Evolutionary conservation across 2,797 vertebrate genomes (phyloP).

Genomic region (Carcharodon carcharias): DNA sequence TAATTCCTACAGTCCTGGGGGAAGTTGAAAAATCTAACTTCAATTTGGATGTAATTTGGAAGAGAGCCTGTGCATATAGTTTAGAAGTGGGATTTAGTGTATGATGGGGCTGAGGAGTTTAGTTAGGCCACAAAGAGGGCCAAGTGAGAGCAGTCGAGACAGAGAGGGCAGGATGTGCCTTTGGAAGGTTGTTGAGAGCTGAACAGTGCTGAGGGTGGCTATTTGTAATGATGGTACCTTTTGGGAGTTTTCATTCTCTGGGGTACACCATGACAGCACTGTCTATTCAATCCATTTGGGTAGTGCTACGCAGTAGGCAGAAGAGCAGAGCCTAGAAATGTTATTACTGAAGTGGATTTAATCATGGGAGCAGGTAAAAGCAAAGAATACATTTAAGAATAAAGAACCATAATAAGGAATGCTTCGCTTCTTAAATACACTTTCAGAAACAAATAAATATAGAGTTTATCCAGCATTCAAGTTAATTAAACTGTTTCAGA

Average conservation of each 20-base stretch:
- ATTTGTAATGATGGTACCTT: background rate
- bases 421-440: background rate
- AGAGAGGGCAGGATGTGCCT: background rate
- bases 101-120: background rate
- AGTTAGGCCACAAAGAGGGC: background rate
- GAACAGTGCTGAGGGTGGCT: background rate
- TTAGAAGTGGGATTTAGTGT: background rate
- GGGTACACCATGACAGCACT: background rate
- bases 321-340: background rate
- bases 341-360: background rate
- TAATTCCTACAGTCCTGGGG: background rate
- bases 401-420: background rate
- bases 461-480: background rate
- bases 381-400: background rate
- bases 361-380: background rate
- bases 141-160: background rate
- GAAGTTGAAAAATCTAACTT: background rate
- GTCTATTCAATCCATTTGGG: background rate
- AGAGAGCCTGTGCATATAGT: background rate
- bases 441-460: background rate
- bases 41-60: background rate
- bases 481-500: background rate
- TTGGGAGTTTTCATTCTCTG: background rate
- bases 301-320: background rate
- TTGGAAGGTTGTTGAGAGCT: background rate